phyloP scores from a whole-genome alignment of 2,888 invertebrate genomes.

The Perithous albicinctus region DNA sequence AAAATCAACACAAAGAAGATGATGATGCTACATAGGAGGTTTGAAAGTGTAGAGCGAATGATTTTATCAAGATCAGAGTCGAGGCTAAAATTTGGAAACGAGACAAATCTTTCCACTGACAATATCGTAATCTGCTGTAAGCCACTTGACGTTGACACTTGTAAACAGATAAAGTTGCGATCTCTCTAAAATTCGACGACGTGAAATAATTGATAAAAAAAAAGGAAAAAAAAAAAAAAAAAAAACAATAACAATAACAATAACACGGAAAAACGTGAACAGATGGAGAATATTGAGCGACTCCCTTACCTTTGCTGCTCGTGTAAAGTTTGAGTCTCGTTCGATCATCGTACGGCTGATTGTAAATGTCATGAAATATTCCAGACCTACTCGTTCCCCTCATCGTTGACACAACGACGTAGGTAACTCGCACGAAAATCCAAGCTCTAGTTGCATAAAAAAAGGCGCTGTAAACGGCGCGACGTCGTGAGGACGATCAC shows the following conservation, averaged over 20 bases:
- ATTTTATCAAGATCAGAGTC: background rate
- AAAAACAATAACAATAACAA: no score
- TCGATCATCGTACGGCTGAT: constrained; percentile 85
- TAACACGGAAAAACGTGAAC: no score
- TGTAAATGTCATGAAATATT: constrained; percentile 85
- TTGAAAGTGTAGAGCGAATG: background rate
- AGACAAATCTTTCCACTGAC: constrained; percentile 68
- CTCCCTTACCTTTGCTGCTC: constrained; percentile 83
- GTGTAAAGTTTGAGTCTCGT: constrained; percentile 81
- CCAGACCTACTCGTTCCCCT: constrained; percentile 80
- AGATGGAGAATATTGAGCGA: no score
- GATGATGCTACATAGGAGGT: constrained; percentile 26
- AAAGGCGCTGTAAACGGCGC: constrained; percentile 29
- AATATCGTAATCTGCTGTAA: background rate
- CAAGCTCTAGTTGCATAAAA: constrained; percentile 55
- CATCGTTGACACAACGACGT: constrained; percentile 73
- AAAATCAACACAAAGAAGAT: constrained; percentile 73
- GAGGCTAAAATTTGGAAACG: background rate
- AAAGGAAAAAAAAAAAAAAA: no score
- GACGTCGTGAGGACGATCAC: constrained; percentile 34
- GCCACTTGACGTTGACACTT: background rate
- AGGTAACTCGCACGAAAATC: constrained; percentile 35
- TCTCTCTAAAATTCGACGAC: background rate
- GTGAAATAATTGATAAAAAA: background rate
- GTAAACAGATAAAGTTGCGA: background rate